A percentile compares a stretch with the other conserved stretches of the same genome.
These are phyloP conservation scores for Machimus rusticus DNA, from an alignment of 2,888 invertebrate species.

Conservation along the genomic window DNA sequence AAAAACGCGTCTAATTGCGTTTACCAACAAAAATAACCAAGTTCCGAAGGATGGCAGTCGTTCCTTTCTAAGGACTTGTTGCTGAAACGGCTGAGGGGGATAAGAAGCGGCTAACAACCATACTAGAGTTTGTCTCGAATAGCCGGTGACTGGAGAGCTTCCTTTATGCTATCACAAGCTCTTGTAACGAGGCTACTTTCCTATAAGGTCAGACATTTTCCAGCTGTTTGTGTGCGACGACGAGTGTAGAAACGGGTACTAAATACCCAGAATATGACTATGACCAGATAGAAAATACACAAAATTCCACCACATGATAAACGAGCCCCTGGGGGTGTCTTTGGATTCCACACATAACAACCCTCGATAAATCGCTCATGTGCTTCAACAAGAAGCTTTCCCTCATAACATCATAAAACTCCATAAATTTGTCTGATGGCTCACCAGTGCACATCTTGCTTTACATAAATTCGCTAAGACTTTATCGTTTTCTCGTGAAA, in stretches of 20 bases:
- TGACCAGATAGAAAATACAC: not conserved
- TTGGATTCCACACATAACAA: not conserved
- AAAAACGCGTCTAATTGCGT: not conserved
- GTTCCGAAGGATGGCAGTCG: not conserved
- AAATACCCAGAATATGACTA: not conserved
- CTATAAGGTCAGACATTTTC: not conserved
- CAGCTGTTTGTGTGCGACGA: not conserved
- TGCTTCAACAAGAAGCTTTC: constrained; percentile 19
- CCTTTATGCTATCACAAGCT: not conserved
- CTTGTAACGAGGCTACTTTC: not conserved
- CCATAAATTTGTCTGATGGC: not conserved
- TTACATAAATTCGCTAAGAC: not conserved
- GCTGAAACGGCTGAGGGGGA: not conserved
- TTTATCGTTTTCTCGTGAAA: not conserved
- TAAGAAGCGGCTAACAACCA: not conserved
- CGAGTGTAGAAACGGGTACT: not conserved
- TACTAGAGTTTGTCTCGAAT: not conserved
- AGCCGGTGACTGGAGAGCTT: not conserved
- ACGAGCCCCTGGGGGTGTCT: constrained; percentile 8
- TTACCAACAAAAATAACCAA: not conserved
- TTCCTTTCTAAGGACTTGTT: constrained; percentile 1
- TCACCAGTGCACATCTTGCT: constrained; percentile 1
- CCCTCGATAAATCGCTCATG: not conserved
- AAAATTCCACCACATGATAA: constrained; percentile 26
- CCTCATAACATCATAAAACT: not conserved